Evolutionary conservation across 2,113 vertebrate genomes (phyloP).

Genomic region (Fukomys damarensis): DNA sequence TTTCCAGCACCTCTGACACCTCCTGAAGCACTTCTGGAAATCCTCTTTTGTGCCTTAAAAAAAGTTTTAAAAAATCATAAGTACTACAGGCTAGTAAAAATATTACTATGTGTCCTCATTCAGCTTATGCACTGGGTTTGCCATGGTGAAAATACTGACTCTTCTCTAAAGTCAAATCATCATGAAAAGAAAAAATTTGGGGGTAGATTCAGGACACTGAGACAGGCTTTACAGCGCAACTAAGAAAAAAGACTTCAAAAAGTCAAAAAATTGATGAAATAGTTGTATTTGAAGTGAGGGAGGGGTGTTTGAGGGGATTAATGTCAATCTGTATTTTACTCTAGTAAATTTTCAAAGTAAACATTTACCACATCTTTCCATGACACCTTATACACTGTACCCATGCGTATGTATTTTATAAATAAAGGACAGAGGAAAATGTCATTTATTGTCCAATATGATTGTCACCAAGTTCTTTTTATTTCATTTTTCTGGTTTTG

Average conservation of each 20-base stretch:
- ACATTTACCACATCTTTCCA: neutral
- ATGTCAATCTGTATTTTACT: neutral
- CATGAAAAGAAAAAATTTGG: neutral
- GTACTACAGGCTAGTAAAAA: neutral
- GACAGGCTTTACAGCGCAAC: too few relatives aligned
- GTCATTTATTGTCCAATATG: neutral
- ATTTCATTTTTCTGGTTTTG: too few relatives aligned
- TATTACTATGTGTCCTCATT: neutral
- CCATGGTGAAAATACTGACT: neutral
- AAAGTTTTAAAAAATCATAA: too few relatives aligned
- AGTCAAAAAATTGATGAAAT: neutral
- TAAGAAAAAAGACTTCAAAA: neutral
- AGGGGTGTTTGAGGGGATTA: neutral
- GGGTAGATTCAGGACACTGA: neutral
- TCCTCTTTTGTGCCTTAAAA: neutral
- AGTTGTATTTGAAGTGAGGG: neutral
- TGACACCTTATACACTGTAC: accelerated
- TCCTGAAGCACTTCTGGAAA: neutral
- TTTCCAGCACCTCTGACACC: neutral
- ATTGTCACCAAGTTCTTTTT: neutral
- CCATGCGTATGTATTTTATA: neutral
- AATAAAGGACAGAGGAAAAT: neutral
- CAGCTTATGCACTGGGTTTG: neutral
- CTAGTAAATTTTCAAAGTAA: neutral
- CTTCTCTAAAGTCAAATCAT: neutral